These are phyloP conservation scores for Apogon talboti DNA, from an alignment of 2,797 vertebrate genomes.

Conservation along the genomic window DNA sequence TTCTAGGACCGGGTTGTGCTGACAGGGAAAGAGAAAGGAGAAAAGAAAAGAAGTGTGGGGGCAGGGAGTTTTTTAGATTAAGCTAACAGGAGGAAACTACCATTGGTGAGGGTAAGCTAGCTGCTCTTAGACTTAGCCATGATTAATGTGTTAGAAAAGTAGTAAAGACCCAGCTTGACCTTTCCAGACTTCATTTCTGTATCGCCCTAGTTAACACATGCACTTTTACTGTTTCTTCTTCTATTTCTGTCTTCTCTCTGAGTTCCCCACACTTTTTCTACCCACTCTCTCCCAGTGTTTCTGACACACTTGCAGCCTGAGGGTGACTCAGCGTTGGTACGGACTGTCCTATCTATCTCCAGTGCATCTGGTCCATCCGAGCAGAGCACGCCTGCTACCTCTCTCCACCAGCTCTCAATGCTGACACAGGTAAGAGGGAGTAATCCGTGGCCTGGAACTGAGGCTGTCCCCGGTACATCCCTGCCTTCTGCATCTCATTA, in stretches of 20 bases:
- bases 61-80: constrained; percentile 21
- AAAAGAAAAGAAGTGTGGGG: constrained; percentile 23
- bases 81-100: constrained; percentile 33
- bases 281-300: constrained; percentile 40
- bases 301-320: constrained; percentile 45
- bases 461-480: constrained; percentile 65
- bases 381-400: constrained; percentile 26
- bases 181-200: constrained; percentile 35
- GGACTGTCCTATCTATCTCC: constrained; percentile 58
- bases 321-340: constrained; percentile 74
- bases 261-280: constrained; percentile 35
- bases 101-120: constrained; percentile 14
- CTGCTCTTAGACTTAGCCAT: constrained; percentile 39
- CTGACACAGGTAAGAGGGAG: constrained; percentile 77
- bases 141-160: constrained; percentile 45
- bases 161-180: constrained; percentile 44
- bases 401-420: constrained; percentile 59
- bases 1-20: constrained; percentile 28
- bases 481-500: constrained; percentile 71
- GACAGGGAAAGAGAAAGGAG: constrained; percentile 28
- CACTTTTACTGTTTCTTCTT: constrained; percentile 33
- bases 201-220: constrained; percentile 41
- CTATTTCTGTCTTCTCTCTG: constrained; percentile 25
- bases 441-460: constrained; percentile 78
- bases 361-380: constrained; percentile 55